Evolutionary conservation across 2,113 vertebrate species (phyloP).

Genomic region (Bucco capensis): DNA sequence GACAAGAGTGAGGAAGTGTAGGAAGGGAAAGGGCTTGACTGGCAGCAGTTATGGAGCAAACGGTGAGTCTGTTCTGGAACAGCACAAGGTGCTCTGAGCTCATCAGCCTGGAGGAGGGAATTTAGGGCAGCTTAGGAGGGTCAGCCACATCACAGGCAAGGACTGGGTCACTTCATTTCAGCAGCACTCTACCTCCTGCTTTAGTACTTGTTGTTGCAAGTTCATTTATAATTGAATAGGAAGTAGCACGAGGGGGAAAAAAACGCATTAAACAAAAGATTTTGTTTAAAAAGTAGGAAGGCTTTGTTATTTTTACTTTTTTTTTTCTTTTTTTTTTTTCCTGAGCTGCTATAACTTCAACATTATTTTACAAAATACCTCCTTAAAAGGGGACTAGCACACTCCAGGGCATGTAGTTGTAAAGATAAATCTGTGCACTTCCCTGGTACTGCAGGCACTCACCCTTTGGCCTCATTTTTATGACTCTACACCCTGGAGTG

Average conservation of each 20-base stretch:
- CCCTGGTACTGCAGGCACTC: conserved; percentile 41
- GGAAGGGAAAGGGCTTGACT: background rate
- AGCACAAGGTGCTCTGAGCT: background rate
- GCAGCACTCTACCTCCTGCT: background rate
- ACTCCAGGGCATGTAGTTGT: conserved; percentile 55
- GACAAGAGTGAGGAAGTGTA: background rate
- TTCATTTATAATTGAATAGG: conserved; percentile 4
- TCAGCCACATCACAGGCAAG: background rate
- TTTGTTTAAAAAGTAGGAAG: conserved; percentile 4
- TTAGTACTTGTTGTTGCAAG: background rate
- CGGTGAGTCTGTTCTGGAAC: rapidly evolving
- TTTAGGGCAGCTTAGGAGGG: background rate
- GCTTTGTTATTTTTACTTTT: background rate
- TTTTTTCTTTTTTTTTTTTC: background rate
- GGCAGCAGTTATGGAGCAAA: background rate
- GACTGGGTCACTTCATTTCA: background rate
- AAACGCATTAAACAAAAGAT: background rate
- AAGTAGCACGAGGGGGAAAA: background rate
- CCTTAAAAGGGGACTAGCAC: conserved; percentile 14
- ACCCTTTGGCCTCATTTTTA: conserved; percentile 65
- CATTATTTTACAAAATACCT: conserved; percentile 34
- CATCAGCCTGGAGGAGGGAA: background rate
- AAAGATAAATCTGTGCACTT: conserved; percentile 65
- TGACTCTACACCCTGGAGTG: conserved; percentile 60
- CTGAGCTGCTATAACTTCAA: background rate